A percentile compares a stretch with the other conserved stretches of the same genome.
phyloP scores from a whole-genome alignment of 1,140 invertebrate genomes.

The Lasioglossum baleicum region DNA sequence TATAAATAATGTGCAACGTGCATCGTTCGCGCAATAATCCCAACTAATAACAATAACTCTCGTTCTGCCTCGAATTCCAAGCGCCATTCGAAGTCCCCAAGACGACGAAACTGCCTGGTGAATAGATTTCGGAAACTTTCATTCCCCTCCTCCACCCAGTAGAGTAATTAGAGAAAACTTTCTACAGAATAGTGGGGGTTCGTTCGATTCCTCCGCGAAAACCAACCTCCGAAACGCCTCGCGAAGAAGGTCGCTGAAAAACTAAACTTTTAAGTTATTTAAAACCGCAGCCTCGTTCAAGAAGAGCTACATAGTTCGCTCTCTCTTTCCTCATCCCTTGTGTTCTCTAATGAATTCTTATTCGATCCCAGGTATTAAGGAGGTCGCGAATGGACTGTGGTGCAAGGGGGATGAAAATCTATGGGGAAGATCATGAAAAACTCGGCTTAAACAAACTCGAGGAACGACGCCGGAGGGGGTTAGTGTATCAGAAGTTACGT shows the following conservation, averaged over 20 bases:
- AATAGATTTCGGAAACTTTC: constrained; percentile 31
- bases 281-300: constrained; percentile 38
- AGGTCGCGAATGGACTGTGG: constrained; percentile 52
- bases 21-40: neutral
- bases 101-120: neutral
- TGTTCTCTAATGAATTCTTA: constrained; percentile 64
- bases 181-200: neutral
- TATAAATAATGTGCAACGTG: no score
- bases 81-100: neutral
- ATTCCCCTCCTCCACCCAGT: neutral
- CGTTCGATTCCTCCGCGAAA: constrained; percentile 12
- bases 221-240: neutral
- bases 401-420: constrained; percentile 26
- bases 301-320: neutral
- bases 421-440: constrained; percentile 46
- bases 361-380: constrained; percentile 61
- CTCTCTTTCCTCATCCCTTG: neutral
- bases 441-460: constrained; percentile 4
- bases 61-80: no score
- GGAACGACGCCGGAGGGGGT: neutral
- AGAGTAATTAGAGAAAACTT: constrained; percentile 56
- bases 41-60: neutral
- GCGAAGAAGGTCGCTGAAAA: constrained; percentile 10
- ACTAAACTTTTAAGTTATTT: constrained; percentile 68
- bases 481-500: constrained; percentile 56